A percentile compares a stretch with the other conserved stretches of the same genome.
Evolutionary conservation across 2,888 invertebrate genomes (phyloP).

Genomic region (Drosophila merina): DNA sequence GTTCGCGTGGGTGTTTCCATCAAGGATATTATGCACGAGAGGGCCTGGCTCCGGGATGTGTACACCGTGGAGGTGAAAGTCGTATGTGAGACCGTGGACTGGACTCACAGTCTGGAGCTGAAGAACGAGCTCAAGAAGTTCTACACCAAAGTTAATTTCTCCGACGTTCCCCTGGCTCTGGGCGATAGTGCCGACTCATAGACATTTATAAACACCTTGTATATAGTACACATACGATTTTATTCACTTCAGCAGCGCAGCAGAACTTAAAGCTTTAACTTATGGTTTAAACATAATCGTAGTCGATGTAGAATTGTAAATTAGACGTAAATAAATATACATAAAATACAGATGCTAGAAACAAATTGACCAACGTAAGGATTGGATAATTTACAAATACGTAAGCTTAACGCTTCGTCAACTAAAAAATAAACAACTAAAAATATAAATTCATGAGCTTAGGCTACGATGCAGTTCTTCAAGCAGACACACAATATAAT

Average conservation of each 20-base stretch:
- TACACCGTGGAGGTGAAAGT: conserved; percentile 93
- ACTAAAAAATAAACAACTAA: conserved; percentile 45
- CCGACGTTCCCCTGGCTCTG: conserved; percentile 82
- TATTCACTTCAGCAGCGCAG: conserved; percentile 55
- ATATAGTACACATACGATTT: conserved; percentile 41
- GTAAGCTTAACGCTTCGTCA: conserved; percentile 29
- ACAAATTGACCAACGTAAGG: conserved; percentile 50
- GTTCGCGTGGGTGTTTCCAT: conserved; percentile 93
- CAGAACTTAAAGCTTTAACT: conserved; percentile 59
- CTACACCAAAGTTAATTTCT: conserved; percentile 86
- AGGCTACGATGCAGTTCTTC: conserved; percentile 47
- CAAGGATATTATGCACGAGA: conserved; percentile 97
- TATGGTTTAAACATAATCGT: conserved; percentile 46
- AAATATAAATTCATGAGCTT: conserved; percentile 58
- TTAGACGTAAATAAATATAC: conserved; percentile 71
- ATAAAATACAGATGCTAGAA: conserved; percentile 43
- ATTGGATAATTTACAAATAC: conserved; percentile 48
- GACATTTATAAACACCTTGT: neutral
- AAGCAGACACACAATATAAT: conserved; percentile 60
- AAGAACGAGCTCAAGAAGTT: conserved; percentile 85
- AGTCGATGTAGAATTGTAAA: conserved; percentile 63
- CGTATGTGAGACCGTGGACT: conserved; percentile 94
- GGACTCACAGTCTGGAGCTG: conserved; percentile 89
- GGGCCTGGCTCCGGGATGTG: conserved; percentile 97
- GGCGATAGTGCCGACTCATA: conserved; percentile 24